Evolutionary conservation across 2,888 invertebrate species (phyloP), one percentile per base, ranked within the genome.

Genomic region (Microctonus aethiopoides): DNA sequence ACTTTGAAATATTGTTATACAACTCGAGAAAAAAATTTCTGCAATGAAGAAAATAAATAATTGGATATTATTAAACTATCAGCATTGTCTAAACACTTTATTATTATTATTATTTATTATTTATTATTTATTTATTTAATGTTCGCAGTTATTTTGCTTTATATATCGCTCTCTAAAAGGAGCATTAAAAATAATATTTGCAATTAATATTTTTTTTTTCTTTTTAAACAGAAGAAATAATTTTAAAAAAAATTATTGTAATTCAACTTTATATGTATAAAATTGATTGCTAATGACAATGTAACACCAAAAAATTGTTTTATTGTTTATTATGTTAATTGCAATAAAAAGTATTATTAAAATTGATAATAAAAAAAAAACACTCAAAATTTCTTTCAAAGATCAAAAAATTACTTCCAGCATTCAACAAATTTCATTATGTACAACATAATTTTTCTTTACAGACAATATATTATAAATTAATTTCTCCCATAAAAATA

Each of bases 281-380:
- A 80, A 79, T 79, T 81, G 81, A 81, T 80, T 81, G 81, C 81
- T 81, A 78, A 77, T 78, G 68, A 72, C 69, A 68, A 75, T 81
- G 80, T 81, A 81, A 81, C 78, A 81, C 80, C 81, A 81, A 81
- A 81, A 81, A 81, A 81, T 78, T 78, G 81, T 79, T 81, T 78
- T 78, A 81, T 79, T 81, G 80, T 80, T 81, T 81, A 81, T 80
- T 81, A 81, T 81, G 81, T 81, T 81, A 81, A 81, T 81, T 81
- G 81, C 80, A 81, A 80, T 81, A 81, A 81, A 70, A 81, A 80
- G 76, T 80, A 81, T 81, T 80, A 79, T 77, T 78, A 78, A 46
- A 46, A 46, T n/a, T 16, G 46, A n/a, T n/a, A n/a, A n/a, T n/a
- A n/a, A n/a, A n/a, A n/a, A n/a, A n/a, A n/a, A n/a, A n/a, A n/a